Conservation (phyloP, 2,888 invertebrate species). For the Chymomyza procnemis region DNA sequence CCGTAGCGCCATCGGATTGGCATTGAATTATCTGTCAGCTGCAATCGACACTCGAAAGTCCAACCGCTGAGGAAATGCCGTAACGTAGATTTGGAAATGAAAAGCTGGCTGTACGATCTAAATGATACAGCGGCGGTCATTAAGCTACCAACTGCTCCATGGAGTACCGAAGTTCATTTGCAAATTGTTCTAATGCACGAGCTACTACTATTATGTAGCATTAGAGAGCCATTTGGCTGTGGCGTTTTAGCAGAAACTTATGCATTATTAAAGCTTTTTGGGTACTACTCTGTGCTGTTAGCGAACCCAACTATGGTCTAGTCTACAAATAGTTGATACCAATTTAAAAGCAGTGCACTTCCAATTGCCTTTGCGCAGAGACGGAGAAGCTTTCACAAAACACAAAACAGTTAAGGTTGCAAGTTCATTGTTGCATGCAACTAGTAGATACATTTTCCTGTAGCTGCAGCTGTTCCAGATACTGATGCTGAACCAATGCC, state of each 20-base stretch:
- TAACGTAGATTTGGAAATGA: too few relatives aligned
- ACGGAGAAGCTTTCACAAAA: conserved; percentile 68
- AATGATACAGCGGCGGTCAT: too few relatives aligned
- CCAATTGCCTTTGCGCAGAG: neutral
- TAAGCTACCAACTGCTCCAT: neutral
- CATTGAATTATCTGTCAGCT: conserved; percentile 6
- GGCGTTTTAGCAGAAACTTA: conserved; percentile 62
- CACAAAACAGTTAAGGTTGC: conserved; percentile 46
- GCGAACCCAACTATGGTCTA: conserved; percentile 27
- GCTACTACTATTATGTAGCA: conserved; percentile 21
- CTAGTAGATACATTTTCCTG: conserved; percentile 27
- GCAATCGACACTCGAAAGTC: neutral
- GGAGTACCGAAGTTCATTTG: conserved; percentile 45
- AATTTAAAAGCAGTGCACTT: conserved; percentile 25
- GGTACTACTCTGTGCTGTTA: conserved; percentile 46
- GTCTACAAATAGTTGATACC: conserved; percentile 12
- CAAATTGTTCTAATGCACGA: conserved; percentile 45
- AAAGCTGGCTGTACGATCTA: too few relatives aligned
- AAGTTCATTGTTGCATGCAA: conserved; percentile 70
- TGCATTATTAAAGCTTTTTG: conserved; percentile 58
- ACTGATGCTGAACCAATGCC: too few relatives aligned
- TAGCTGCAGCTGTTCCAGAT: neutral
- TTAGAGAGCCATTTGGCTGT: conserved; percentile 45
- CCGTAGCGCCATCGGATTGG: conserved; percentile 10
- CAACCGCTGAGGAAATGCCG: neutral